Conservation (phyloP, 2,797 vertebrate species). For the Clarias laeviceps region DNA sequence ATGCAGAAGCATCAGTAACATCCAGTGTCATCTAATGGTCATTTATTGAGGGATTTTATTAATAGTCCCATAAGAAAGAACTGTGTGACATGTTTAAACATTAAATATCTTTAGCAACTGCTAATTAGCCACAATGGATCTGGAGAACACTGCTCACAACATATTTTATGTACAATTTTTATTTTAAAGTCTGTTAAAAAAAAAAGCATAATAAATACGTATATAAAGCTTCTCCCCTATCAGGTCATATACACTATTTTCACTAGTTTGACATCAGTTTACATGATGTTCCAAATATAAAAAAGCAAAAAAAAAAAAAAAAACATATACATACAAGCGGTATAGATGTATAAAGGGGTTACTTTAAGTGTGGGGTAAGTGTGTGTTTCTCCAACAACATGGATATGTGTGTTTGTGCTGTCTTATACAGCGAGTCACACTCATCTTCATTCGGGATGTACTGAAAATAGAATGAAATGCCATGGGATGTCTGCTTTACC, state of each 20-base stretch:
- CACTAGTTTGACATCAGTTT: not conserved
- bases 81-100: slow-evolving; percentile 39
- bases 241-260: not conserved
- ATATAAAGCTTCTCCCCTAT: not conserved
- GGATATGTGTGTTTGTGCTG: not conserved
- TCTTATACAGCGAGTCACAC: not conserved
- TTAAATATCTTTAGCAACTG: not conserved
- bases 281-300: not conserved
- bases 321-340: not conserved
- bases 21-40: not conserved
- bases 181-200: not conserved
- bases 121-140: not conserved
- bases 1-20: not conserved
- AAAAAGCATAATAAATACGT: not conserved
- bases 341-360: not conserved
- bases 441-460: slow-evolving; percentile 54
- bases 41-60: slow-evolving; percentile 47
- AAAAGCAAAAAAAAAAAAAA: not conserved
- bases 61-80: slow-evolving; percentile 52
- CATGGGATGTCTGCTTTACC: slow-evolving; percentile 50
- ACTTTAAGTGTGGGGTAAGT: not conserved
- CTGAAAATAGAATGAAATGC: slow-evolving; percentile 41
- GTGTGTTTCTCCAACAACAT: not conserved
- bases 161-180: not conserved
- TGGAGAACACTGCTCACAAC: not conserved